Base-by-base conservation (phyloP, 2,113 vertebrate genomes). In the Urocolius indicus region DNA sequence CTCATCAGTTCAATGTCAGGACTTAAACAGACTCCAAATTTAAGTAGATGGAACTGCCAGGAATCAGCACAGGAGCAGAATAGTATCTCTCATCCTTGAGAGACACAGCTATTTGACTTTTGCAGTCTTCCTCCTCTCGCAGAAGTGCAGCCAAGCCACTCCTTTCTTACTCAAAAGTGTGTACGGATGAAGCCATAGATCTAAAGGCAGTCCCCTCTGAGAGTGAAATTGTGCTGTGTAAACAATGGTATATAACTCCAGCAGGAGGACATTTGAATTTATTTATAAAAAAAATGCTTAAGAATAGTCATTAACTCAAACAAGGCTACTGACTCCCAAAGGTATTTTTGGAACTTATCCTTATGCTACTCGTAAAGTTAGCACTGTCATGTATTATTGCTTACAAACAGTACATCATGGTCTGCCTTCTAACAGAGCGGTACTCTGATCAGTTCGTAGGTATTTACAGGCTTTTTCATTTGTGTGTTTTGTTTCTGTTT, bases 381-480 rank as follows among this genome's bases (percentile, higher is more conserved):
- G 98, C 98, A 98, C 97, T 98, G 97, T 97, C 96, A 72, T 96
- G 97, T 97, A 97, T 98, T 98, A 98, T 98, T 98, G 98, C 98
- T 98, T 98, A 98, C 98, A 98, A 98, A 97, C 97, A 98, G 98
- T 97, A 98, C 97, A 95, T 97, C 97, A 97, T 97, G 97, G 75
- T 97, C 96, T 90, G 97, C 98, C 97, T 98, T 96, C 98, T 80
- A 98, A 98, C 98, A 98, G 97, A 98, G 98, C 95, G 66, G 97
- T 97, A 96, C 97, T 98, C 97, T 92, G 84, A 97, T 97, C 96
- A 96, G 97, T 98, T 96, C 93, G 5, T 97, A 97, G 29, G 93
- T 97, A 98, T 98, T 97, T 98, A 98, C 98, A 98, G 96, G 89
- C 85, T 96, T 97, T 92, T 95, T 89, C 38, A 41, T 41, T 41